These are phyloP conservation scores for Kryphioiulus occultus DNA, from an alignment of 2,888 invertebrate species.

Conservation along the genomic window DNA sequence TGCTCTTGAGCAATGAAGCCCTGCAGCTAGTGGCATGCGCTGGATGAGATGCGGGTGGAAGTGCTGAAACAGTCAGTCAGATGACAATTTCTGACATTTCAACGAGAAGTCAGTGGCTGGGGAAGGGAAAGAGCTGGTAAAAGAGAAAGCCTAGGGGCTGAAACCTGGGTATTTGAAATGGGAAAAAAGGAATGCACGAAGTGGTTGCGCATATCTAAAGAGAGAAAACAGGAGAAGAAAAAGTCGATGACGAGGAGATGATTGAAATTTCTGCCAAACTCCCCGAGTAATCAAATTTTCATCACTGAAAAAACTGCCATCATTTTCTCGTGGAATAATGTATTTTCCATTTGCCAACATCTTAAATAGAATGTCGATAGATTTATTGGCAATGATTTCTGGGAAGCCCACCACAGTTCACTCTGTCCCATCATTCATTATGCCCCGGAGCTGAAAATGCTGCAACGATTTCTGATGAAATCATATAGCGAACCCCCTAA, in stretches of 20 bases:
- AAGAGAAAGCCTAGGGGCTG: background rate
- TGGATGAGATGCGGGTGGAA: background rate
- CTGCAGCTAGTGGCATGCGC: background rate
- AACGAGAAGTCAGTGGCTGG: background rate
- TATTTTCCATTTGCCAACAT: constrained; percentile 39
- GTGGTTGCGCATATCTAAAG: constrained; percentile 22
- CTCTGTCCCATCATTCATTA: constrained; percentile 15
- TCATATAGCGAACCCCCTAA: background rate
- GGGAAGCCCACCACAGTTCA: constrained; percentile 29
- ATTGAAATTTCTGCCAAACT: constrained; percentile 46
- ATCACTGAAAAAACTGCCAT: constrained; percentile 39
- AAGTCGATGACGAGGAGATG: constrained; percentile 44
- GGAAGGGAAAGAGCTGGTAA: background rate
- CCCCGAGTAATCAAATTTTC: constrained; percentile 48
- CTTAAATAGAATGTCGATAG: constrained; percentile 46
- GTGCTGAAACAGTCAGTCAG: constrained; percentile 17
- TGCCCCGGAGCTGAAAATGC: background rate
- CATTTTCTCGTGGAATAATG: constrained; percentile 41
- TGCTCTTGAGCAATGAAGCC: background rate
- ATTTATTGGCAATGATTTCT: constrained; percentile 46
- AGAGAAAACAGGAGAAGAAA: constrained; percentile 23
- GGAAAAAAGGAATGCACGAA: background rate
- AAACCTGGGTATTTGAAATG: background rate
- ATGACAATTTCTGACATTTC: constrained; percentile 26
- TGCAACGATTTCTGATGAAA: background rate